These are phyloP conservation scores for Vidua chalybeata DNA, from an alignment of 2,113 vertebrate genomes.

Conservation along the genomic window DNA sequence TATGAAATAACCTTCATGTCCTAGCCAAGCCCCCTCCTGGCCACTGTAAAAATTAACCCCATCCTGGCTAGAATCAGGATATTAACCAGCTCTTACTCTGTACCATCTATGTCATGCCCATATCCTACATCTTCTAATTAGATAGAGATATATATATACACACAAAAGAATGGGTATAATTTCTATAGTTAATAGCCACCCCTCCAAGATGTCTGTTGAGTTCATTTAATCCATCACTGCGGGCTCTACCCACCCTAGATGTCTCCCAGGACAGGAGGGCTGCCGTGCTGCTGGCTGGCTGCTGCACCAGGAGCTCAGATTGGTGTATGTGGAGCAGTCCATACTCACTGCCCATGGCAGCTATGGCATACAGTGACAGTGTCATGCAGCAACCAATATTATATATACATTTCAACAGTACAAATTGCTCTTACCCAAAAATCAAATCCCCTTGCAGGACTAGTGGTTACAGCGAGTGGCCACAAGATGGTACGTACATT, in stretches of 20 bases:
- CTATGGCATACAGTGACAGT: neutral
- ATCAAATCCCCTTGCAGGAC: neutral
- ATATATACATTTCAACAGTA: neutral
- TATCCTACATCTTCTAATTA: neutral
- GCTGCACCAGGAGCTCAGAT: neutral
- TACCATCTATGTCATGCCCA: rapidly evolving
- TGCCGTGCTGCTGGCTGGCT: neutral
- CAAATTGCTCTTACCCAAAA: neutral
- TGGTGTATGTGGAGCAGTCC: neutral
- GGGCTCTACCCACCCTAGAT: neutral
- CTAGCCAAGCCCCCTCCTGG: neutral
- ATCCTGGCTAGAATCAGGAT: neutral
- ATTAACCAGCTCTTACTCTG: neutral
- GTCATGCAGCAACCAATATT: neutral
- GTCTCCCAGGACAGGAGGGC: neutral
- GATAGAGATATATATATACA: rapidly evolving
- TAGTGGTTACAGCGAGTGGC: neutral
- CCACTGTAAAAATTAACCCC: neutral
- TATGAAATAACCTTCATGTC: neutral
- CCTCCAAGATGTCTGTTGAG: neutral
- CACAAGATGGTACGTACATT: rapidly evolving
- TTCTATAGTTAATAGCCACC: rapidly evolving
- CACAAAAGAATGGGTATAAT: neutral
- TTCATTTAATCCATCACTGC: neutral
- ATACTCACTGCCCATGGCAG: neutral